phyloP scores from a whole-genome alignment of 2,888 invertebrate species.

The Lasioglossum villosulum region DNA sequence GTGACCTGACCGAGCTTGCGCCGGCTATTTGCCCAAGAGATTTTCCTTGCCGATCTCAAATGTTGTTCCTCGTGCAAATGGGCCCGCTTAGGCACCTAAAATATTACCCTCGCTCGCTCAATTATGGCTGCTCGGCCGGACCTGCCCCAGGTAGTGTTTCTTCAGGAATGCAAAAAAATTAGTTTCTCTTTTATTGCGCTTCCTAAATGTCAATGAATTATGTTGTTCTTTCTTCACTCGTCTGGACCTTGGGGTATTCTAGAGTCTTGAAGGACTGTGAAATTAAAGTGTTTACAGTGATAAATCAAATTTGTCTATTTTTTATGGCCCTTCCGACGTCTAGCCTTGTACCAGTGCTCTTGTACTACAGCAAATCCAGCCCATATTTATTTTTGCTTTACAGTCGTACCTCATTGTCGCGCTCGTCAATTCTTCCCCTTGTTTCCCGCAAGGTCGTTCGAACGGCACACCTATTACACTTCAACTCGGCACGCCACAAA shows the following conservation, averaged over 20 bases:
- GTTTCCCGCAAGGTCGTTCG: background rate
- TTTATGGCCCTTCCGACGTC: background rate
- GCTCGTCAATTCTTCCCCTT: too few species aligned
- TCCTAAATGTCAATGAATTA: background rate
- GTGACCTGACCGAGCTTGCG: background rate
- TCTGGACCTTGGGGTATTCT: background rate
- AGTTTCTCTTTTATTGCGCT: background rate
- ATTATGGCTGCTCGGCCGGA: background rate
- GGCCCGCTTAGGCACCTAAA: background rate
- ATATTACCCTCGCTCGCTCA: background rate
- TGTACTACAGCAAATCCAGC: background rate
- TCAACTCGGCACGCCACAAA: background rate
- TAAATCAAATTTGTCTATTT: background rate
- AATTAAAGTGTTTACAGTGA: background rate
- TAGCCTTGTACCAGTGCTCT: background rate
- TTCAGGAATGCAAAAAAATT: background rate
- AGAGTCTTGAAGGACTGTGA: too few species aligned
- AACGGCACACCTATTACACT: background rate
- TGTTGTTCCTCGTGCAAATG: slow-evolving; percentile 32
- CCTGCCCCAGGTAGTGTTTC: background rate
- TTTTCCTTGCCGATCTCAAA: slow-evolving; percentile 35
- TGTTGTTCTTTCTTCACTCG: background rate
- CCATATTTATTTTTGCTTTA: background rate
- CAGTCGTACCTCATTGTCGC: background rate
- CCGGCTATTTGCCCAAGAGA: slow-evolving; percentile 41